Evolutionary conservation across 2,888 invertebrate species (phyloP).

Genomic region (Ctenicera cuprea): DNA sequence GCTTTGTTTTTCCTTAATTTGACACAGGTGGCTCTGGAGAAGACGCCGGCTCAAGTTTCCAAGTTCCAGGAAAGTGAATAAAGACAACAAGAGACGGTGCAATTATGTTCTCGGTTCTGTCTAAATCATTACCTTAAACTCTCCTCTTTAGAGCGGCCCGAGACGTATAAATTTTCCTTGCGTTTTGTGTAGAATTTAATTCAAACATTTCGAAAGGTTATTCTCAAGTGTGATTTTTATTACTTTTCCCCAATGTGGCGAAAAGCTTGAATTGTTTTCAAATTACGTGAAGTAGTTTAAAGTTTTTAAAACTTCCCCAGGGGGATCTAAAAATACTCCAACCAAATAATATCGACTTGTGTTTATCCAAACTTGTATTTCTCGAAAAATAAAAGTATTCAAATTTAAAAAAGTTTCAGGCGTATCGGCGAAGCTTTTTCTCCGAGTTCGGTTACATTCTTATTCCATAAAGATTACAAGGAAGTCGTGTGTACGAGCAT

Average conservation of each 20-base stretch:
- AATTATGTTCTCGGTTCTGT: constrained; percentile 43
- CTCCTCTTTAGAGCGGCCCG: constrained; percentile 8
- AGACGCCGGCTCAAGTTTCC: constrained; percentile 48
- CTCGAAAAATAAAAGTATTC: constrained; percentile 45
- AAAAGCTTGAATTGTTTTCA: background rate
- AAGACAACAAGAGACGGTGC: constrained; percentile 44
- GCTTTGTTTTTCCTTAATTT: constrained; percentile 70
- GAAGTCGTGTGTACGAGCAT: constrained; percentile 57
- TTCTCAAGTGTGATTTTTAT: no score
- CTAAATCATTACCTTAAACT: constrained; percentile 41
- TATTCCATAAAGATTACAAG: constrained; percentile 60
- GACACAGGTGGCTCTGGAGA: constrained; percentile 69
- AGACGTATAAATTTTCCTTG: constrained; percentile 26
- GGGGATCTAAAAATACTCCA: constrained; percentile 10
- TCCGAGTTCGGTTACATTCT: constrained; percentile 54
- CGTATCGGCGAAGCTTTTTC: constrained; percentile 32
- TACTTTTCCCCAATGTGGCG: no score
- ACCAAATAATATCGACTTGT: constrained; percentile 37
- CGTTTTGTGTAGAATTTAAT: no score
- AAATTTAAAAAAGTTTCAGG: constrained; percentile 48
- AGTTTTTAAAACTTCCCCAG: background rate
- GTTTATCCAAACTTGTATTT: constrained; percentile 46
- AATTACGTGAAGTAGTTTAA: background rate
- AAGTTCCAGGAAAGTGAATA: constrained; percentile 47
- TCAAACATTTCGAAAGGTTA: no score